A percentile compares a stretch with the other conserved stretches of the same genome.
Conservation (phyloP, 2,113 vertebrate genomes). For the Agapornis roseicollis region DNA sequence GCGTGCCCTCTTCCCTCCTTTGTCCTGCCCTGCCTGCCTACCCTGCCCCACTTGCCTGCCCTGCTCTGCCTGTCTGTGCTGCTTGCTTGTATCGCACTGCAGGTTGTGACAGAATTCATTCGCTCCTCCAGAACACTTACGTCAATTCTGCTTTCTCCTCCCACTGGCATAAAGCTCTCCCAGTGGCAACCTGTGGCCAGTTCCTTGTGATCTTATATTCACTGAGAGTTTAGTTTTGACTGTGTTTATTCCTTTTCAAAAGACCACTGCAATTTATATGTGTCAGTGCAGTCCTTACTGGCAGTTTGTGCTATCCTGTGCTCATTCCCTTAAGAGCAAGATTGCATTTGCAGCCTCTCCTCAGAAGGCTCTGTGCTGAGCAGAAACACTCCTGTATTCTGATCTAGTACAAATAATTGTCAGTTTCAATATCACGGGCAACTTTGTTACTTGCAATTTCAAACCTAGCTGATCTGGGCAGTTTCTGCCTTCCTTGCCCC, state of each 20-base stretch:
- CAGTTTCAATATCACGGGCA: not conserved
- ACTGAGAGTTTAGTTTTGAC: not conserved
- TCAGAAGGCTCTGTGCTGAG: not conserved
- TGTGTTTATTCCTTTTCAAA: not conserved
- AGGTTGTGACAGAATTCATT: not conserved
- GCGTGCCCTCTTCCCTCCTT: not conserved
- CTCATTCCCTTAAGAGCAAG: not conserved
- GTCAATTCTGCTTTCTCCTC: not conserved
- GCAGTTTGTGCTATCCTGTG: not conserved
- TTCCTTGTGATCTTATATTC: not conserved
- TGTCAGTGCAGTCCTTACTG: not conserved
- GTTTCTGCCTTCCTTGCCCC: not conserved
- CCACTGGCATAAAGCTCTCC: not conserved
- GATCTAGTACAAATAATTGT: not conserved
- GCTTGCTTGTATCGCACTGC: not conserved
- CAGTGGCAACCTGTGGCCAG: not conserved
- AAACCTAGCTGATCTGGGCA: not conserved
- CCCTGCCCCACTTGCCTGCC: not conserved
- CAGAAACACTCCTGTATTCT: not conserved
- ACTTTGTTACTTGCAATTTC: not conserved
- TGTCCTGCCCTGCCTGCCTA: not conserved
- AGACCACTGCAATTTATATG: not conserved
- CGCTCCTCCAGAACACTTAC: not conserved
- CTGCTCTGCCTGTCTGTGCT: not conserved
- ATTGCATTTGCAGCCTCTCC: not conserved